Evolutionary conservation across 2,113 vertebrate species (phyloP), one percentile per base, ranked within the genome.

Genomic region (Fregetta grallaria): DNA sequence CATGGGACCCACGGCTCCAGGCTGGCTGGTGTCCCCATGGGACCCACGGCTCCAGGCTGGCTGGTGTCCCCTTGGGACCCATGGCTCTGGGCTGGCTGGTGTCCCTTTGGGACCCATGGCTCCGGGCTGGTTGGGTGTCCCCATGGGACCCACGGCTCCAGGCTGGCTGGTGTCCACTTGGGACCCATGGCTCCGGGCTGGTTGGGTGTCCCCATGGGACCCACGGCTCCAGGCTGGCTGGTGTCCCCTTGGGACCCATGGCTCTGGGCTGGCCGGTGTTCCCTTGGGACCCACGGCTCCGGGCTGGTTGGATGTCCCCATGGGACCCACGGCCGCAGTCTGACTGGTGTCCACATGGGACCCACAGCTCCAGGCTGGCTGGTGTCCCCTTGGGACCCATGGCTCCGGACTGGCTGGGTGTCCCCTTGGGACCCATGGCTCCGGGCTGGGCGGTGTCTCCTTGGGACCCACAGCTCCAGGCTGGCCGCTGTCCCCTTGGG

Each of bases 391-490:
- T 14, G 25, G 19, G 18, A 52, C 19, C n/a, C 26, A 68, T 2
- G 4, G 12, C 26, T 68, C 12, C 2, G 0, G 15, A 18, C 5
- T 81, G 40, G 36, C 1, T n/a, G 49, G n/a, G n/a, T 73, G 70
- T 42, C 52, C 14, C 19, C 19, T 1, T 14, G 40, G 42, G 16
- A 56, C 32, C 26, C n/a, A 49, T 2, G 6, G 34, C 19, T 78
- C 12, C 1, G 3, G 22, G 9, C 6, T 70, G 53, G 23, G 0
- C 70, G 50, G 25, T 22, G 36, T 50, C 29, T 44, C 55, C 29
- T 2, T 26, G 8, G 65, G 34, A 68, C 17, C 13, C 17, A 9
- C 1, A 1, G 21, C 29, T 56, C 15, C 2, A 1, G 26, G 26
- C 13, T 55, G 36, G 8, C 1, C 53, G 68, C 34, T n/a, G n/a